Conservation (phyloP, 2,888 invertebrate genomes). For the Drosophila limbata region DNA sequence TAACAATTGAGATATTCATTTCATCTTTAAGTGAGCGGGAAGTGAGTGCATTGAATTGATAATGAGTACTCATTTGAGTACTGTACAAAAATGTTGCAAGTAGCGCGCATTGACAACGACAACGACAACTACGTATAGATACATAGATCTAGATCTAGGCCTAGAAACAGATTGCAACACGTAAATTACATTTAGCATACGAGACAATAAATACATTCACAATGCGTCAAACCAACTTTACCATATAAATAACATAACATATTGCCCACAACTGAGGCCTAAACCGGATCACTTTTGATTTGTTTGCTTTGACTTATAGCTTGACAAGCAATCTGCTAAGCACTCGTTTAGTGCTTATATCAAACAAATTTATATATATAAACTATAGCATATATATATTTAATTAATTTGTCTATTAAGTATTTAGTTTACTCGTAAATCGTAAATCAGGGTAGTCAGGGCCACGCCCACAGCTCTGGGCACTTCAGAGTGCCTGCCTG, state of each 20-base stretch:
- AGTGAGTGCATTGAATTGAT: constrained; percentile 1
- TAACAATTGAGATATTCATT: constrained; percentile 13
- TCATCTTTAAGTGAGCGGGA: not conserved
- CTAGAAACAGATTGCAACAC: constrained; percentile 41
- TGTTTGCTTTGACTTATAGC: constrained; percentile 36
- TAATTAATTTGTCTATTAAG: constrained; percentile 27
- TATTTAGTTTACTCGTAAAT: constrained; percentile 21
- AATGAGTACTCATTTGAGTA: constrained; percentile 14
- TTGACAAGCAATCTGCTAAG: constrained; percentile 56
- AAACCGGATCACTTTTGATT: constrained; percentile 67
- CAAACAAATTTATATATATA: constrained; percentile 33
- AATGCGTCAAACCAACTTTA: constrained; percentile 67
- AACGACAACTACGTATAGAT: not conserved
- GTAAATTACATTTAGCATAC: constrained; percentile 24
- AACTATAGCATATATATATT: constrained; percentile 14
- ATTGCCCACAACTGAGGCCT: constrained; percentile 38
- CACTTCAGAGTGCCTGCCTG: constrained; percentile 55
- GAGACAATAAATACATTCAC: constrained; percentile 54
- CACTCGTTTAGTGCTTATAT: constrained; percentile 37
- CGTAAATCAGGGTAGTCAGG: constrained; percentile 8
- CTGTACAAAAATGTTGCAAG: constrained; percentile 20
- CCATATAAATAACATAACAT: constrained; percentile 63
- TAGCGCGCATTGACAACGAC: constrained; percentile 11
- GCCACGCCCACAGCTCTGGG: constrained; percentile 19
- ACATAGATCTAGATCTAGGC: not conserved